Percentiles rank a stretch among this genome's conserved stretches.
These are phyloP conservation scores for Anguilla marmorata DNA, from an alignment of 2,797 vertebrate species.

Conservation along the genomic window DNA sequence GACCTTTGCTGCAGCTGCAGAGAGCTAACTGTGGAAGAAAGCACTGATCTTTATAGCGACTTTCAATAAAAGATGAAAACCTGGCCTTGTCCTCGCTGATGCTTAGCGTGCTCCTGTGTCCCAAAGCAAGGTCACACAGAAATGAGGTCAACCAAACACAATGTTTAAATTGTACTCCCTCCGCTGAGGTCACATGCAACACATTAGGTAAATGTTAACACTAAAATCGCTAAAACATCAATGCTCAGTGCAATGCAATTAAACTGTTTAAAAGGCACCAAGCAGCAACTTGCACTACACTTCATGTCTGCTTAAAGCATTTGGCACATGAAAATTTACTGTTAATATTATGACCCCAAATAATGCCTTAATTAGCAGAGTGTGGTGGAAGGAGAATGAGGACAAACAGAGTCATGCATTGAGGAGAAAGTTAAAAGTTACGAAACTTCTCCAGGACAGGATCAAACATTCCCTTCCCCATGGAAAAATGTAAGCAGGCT, in stretches of 20 bases:
- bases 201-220: background rate
- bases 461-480: background rate
- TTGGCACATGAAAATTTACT: background rate
- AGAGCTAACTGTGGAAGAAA: slow-evolving; percentile 58
- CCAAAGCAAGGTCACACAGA: background rate
- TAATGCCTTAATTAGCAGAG: background rate
- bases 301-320: background rate
- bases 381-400: background rate
- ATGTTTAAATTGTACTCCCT: background rate
- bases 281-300: background rate
- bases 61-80: slow-evolving; percentile 8
- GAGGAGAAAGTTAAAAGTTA: background rate
- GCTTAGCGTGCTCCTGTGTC: background rate
- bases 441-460: background rate
- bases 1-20: slow-evolving; percentile 43
- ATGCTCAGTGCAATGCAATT: background rate
- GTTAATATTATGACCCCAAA: background rate
- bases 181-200: background rate
- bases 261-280: background rate
- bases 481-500: slow-evolving; percentile 27
- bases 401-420: background rate
- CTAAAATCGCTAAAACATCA: background rate
- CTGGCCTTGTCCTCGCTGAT: background rate
- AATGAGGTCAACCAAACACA: background rate
- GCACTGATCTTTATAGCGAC: slow-evolving; percentile 17